These are phyloP conservation scores for Ceratina australensis DNA, from an alignment of 1,140 invertebrate genomes.

Conservation along the genomic window DNA sequence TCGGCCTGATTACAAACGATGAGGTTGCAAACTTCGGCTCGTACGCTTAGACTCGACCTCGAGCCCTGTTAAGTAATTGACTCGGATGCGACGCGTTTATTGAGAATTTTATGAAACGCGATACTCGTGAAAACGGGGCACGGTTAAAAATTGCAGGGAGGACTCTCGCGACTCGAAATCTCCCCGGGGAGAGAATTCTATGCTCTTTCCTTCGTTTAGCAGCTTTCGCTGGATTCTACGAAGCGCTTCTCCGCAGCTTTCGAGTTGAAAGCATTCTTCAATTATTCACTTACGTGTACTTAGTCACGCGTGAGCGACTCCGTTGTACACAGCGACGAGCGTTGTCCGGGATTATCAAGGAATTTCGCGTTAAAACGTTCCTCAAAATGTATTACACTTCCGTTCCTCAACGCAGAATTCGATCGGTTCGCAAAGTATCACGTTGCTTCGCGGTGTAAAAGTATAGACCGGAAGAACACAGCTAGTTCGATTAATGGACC, in stretches of 20 bases:
- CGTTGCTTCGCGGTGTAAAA: background rate
- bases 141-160: background rate
- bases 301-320: slow-evolving; percentile 62
- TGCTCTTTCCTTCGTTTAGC: slow-evolving; percentile 55
- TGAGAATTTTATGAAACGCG: background rate
- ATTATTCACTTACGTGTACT: slow-evolving; percentile 73
- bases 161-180: slow-evolving; percentile 33
- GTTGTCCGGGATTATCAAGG: slow-evolving; percentile 8
- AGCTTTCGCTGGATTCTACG: slow-evolving; percentile 57
- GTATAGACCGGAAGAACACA: slow-evolving; percentile 44
- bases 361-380: slow-evolving; percentile 9
- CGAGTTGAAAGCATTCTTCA: slow-evolving; percentile 70
- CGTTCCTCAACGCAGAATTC: no score
- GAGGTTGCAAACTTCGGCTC: slow-evolving; percentile 57
- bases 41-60: slow-evolving; percentile 16
- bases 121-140: background rate
- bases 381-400: background rate
- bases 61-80: slow-evolving; percentile 42
- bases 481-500: slow-evolving; percentile 58
- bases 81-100: background rate
- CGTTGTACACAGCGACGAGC: slow-evolving; percentile 21
- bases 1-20: slow-evolving; percentile 60
- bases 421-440: no score
- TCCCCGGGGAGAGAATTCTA: slow-evolving; percentile 49
- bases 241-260: slow-evolving; percentile 47